These are phyloP conservation scores for Bradynema listronoti DNA, from an alignment of 1,140 invertebrate genomes.

Conservation along the genomic window DNA sequence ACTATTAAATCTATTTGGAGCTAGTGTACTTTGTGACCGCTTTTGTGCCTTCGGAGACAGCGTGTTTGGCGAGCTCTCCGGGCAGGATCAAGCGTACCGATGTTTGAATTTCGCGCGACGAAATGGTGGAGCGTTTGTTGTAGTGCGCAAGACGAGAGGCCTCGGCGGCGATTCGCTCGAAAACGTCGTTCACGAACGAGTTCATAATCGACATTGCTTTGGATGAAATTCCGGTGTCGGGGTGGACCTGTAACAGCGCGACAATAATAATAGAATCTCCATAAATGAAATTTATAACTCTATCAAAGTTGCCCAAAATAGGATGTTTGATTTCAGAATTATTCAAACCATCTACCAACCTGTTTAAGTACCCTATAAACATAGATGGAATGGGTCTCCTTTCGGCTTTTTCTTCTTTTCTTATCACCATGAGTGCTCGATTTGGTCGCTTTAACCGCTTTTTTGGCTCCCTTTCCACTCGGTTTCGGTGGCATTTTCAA, in stretches of 20 bases:
- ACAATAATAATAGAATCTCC: too few relatives aligned
- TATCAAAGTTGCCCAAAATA: too few relatives aligned
- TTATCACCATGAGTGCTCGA: constrained; percentile 59
- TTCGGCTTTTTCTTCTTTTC: constrained; percentile 58
- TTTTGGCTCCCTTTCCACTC: constrained; percentile 61
- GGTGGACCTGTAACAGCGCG: constrained; percentile 59
- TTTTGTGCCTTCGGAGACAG: constrained; percentile 60
- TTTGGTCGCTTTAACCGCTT: constrained; percentile 61
- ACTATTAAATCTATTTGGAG: neutral
- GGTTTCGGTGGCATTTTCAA: constrained; percentile 59
- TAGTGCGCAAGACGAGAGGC: constrained; percentile 68
- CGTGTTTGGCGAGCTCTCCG: constrained; percentile 59
- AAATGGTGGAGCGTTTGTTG: constrained; percentile 65
- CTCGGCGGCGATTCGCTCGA: constrained; percentile 67
- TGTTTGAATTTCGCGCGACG: constrained; percentile 58
- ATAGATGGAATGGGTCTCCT: constrained; percentile 50
- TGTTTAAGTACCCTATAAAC: constrained; percentile 56
- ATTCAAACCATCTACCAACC: too few relatives aligned
- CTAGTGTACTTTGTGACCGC: constrained; percentile 61
- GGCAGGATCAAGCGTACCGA: constrained; percentile 59
- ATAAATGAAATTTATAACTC: too few relatives aligned
- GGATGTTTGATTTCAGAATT: too few relatives aligned
- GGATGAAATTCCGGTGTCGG: constrained; percentile 60
- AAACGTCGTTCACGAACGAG: constrained; percentile 66
- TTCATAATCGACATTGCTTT: constrained; percentile 67